phyloP scores from a whole-genome alignment of 2,888 invertebrate species.

The Crocallis elinguaria region DNA sequence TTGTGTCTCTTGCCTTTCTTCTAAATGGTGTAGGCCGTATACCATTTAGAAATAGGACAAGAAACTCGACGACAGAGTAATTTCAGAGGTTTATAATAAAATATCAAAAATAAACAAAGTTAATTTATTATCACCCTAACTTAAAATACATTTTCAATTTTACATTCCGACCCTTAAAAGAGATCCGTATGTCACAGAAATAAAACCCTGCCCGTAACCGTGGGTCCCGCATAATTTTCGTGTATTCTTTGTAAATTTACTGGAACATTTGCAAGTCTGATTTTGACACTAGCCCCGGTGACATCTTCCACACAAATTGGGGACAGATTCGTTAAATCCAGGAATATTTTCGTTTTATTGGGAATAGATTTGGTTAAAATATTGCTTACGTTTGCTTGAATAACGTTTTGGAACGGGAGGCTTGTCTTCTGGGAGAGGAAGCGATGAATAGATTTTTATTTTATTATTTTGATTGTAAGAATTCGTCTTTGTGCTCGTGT shows the following conservation, averaged over 20 bases:
- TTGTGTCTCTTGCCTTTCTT: no score
- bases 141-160: slow-evolving; percentile 36
- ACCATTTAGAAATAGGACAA: no score
- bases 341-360: slow-evolving; percentile 39
- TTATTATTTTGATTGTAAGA: background rate
- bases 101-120: no score
- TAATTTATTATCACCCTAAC: no score
- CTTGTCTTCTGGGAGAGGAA: slow-evolving; percentile 17
- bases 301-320: slow-evolving; percentile 42
- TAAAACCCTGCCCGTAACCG: slow-evolving; percentile 52
- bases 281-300: slow-evolving; percentile 47
- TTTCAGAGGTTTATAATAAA: no score
- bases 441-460: background rate
- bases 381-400: slow-evolving; percentile 33
- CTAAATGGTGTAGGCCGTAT: no score
- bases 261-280: slow-evolving; percentile 70
- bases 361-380: slow-evolving; percentile 38
- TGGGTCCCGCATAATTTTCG: slow-evolving; percentile 68
- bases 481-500: background rate
- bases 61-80: no score
- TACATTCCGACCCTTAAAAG: slow-evolving; percentile 45
- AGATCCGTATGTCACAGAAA: slow-evolving; percentile 53
- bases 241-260: slow-evolving; percentile 74
- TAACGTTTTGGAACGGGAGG: slow-evolving; percentile 9
- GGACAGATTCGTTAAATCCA: slow-evolving; percentile 42